Percentiles rank a stretch among this genome's conserved stretches.
These are phyloP conservation scores for Pipra filicauda DNA, from an alignment of 2,113 vertebrate genomes.

Conservation along the genomic window DNA sequence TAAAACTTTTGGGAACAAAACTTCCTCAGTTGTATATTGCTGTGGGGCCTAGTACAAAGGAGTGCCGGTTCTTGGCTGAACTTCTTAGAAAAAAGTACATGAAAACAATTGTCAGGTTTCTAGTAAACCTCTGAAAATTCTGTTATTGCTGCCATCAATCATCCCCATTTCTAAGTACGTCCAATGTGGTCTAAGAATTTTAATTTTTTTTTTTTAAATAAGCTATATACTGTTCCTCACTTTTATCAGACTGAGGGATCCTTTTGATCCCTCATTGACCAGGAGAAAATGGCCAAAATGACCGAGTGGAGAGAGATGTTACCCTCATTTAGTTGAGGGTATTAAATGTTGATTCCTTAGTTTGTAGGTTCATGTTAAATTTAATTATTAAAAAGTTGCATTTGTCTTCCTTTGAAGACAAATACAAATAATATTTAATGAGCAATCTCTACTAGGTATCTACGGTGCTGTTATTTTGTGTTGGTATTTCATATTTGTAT, in stretches of 20 bases:
- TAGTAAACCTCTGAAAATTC: neutral
- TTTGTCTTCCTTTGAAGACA: neutral
- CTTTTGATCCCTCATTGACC: neutral
- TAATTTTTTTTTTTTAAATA: neutral
- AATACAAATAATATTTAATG: neutral
- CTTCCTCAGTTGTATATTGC: neutral
- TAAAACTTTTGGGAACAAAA: neutral
- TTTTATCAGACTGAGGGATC: neutral
- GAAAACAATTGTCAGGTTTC: neutral
- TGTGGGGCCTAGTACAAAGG: neutral
- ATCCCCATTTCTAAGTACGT: neutral
- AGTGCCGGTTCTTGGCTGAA: neutral
- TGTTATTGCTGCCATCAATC: neutral
- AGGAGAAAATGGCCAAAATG: neutral
- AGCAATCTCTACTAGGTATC: neutral
- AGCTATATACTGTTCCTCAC: neutral
- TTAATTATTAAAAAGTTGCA: neutral
- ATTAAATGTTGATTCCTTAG: neutral
- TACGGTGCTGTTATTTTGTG: neutral
- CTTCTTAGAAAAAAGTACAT: neutral
- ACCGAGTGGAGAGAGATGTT: neutral
- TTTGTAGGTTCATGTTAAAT: neutral
- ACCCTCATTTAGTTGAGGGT: neutral
- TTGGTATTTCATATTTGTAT: neutral
- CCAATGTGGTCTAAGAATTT: neutral